Percentiles rank a stretch among this genome's conserved stretches.
These are phyloP conservation scores for Laticauda laticaudata DNA, from an alignment of 2,113 vertebrate genomes.

Conservation along the genomic window DNA sequence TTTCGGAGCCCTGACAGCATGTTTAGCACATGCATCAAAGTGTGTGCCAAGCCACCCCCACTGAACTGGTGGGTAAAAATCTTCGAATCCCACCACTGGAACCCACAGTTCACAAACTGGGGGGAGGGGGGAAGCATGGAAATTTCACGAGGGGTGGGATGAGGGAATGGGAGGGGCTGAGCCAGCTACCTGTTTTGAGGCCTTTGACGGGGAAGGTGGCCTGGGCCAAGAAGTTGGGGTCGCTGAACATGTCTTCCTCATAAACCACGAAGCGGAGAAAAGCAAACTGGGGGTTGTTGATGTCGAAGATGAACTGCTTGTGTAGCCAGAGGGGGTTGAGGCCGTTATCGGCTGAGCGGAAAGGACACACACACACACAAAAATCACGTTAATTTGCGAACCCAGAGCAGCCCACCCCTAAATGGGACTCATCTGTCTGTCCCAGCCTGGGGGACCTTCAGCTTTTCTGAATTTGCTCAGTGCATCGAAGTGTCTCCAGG, in stretches of 20 bases:
- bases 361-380: background rate
- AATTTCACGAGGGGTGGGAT: background rate
- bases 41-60: no score
- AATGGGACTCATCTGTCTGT: background rate
- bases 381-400: background rate
- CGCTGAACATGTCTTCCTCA: slow-evolving; percentile 90
- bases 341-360: slow-evolving; percentile 75
- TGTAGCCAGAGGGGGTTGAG: slow-evolving; percentile 83
- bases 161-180: rapidly evolving
- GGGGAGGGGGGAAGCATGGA: no score
- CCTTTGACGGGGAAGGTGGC: slow-evolving; percentile 79
- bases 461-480: background rate
- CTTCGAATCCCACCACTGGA: no score
- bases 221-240: slow-evolving; percentile 87
- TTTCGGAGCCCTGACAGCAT: no score
- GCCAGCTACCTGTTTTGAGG: slow-evolving; percentile 77
- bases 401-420: no score
- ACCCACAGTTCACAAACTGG: background rate
- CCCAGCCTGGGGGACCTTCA: no score
- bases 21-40: no score
- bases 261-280: slow-evolving; percentile 84
- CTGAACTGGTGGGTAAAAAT: no score
- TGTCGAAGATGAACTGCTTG: slow-evolving; percentile 83
- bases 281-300: slow-evolving; percentile 81
- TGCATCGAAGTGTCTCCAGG: background rate